Conservation (phyloP, 2,888 invertebrate genomes). For the Brenthis hecate region DNA sequence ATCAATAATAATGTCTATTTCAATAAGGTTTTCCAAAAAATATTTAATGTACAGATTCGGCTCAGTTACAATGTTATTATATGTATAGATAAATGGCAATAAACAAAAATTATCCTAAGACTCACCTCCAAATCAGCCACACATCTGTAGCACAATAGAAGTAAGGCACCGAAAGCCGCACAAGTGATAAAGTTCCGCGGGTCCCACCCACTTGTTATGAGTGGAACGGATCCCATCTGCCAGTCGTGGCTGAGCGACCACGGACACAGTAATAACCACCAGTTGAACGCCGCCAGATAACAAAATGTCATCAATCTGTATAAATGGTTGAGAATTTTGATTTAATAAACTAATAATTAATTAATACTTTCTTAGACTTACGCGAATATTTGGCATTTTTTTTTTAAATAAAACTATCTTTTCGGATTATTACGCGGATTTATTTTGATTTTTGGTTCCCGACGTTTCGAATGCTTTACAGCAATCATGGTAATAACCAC, state of each 20-base stretch:
- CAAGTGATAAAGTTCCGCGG: constrained; percentile 88
- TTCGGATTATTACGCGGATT: no score
- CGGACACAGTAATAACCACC: constrained; percentile 91
- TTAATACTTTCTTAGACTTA: no score
- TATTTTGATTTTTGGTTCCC: no score
- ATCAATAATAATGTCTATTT: no score
- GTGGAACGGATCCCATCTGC: constrained; percentile 94
- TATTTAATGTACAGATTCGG: no score
- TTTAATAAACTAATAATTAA: background rate
- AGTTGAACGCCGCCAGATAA: constrained; percentile 91
- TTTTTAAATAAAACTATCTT: no score
- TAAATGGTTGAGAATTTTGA: background rate
- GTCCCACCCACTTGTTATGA: constrained; percentile 87
- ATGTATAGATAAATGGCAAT: background rate
- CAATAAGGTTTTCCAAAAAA: no score
- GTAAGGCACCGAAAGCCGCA: constrained; percentile 85
- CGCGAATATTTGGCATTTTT: no score
- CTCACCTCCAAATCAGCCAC: constrained; percentile 87
- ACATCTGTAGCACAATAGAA: constrained; percentile 84
- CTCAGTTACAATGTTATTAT: no score
- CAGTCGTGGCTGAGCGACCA: constrained; percentile 92
- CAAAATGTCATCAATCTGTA: constrained; percentile 89
- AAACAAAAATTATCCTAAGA: constrained; percentile 7
- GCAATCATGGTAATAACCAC: no score
- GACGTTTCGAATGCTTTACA: no score